Evolutionary conservation across 2,888 invertebrate species (phyloP).

Genomic region (Tinea pellionella): DNA sequence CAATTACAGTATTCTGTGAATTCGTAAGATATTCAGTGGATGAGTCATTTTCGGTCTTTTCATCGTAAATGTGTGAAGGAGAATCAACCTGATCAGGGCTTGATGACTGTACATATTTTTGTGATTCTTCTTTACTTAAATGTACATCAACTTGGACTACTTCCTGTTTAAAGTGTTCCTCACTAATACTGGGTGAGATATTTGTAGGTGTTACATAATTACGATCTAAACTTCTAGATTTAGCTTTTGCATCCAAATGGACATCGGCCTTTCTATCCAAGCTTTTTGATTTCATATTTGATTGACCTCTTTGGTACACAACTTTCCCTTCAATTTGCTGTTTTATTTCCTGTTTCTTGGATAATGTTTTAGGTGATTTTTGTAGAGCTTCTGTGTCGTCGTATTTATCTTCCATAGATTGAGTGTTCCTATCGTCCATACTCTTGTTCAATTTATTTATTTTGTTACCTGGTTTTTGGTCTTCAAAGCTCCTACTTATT

Average conservation of each 20-base stretch:
- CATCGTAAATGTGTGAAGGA: conserved; percentile 50
- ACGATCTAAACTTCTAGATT: conserved; percentile 77
- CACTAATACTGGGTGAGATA: conserved; percentile 37
- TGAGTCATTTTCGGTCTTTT: conserved; percentile 58
- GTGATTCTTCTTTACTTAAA: conserved; percentile 34
- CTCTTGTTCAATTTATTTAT: conserved; percentile 71
- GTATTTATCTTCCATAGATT: conserved; percentile 72
- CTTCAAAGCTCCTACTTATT: conserved; percentile 73
- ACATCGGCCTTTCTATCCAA: conserved; percentile 73
- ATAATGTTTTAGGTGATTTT: conserved; percentile 70
- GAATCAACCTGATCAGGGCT: conserved; percentile 35
- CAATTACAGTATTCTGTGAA: conserved; percentile 54
- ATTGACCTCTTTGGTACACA: conserved; percentile 67
- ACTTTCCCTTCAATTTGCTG: conserved; percentile 74
- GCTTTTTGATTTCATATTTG: conserved; percentile 73
- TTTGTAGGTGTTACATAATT: conserved; percentile 65
- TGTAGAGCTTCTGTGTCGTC: conserved; percentile 67
- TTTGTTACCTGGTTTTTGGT: conserved; percentile 64
- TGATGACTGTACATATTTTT: not conserved
- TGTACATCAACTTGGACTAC: conserved; percentile 61
- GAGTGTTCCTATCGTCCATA: conserved; percentile 71
- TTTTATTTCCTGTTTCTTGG: conserved; percentile 71
- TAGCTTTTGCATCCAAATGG: conserved; percentile 67
- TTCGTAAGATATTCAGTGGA: conserved; percentile 60
- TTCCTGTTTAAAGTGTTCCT: conserved; percentile 62